Evolutionary conservation across 2,888 invertebrate genomes (phyloP).

Genomic region (Dinocampus coccinellae): DNA sequence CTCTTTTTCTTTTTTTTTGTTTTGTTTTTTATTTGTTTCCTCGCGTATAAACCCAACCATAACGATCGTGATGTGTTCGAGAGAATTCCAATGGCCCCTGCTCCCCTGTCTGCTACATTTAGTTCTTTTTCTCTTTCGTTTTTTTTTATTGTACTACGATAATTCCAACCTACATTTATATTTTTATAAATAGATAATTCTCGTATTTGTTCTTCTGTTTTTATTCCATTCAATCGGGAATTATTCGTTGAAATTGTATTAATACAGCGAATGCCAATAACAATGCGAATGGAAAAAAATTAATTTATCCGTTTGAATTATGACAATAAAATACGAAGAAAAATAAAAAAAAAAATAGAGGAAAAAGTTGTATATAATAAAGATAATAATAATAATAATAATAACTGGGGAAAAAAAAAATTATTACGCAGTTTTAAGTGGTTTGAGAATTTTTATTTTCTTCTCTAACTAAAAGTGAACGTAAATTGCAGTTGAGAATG

Average conservation of each 20-base stretch:
- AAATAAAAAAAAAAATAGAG: background rate
- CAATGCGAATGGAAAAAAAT: background rate
- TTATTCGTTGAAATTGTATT: background rate
- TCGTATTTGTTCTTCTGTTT: background rate
- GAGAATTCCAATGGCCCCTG: conserved; percentile 11
- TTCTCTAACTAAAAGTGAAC: background rate
- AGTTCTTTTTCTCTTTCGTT: background rate
- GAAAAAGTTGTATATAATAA: too few species aligned
- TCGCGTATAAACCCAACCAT: conserved; percentile 6
- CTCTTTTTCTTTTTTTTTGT: too few species aligned
- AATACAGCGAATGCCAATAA: background rate
- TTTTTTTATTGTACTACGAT: conserved; percentile 19
- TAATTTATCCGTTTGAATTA: background rate
- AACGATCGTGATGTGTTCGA: conserved; percentile 31
- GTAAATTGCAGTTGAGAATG: conserved; percentile 30
- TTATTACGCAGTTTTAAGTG: conserved; percentile 26
- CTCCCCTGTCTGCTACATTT: background rate
- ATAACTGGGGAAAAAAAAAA: background rate
- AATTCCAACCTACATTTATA: too few species aligned
- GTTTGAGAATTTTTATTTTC: background rate
- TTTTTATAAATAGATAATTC: too few species aligned
- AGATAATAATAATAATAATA: background rate
- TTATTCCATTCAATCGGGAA: background rate
- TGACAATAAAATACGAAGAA: background rate
- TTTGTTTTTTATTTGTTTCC: too few species aligned